Evolutionary conservation across 1,140 invertebrate genomes (phyloP), one percentile per base, ranked within the genome.

Genomic region (Dermatophagoides farinae): DNA sequence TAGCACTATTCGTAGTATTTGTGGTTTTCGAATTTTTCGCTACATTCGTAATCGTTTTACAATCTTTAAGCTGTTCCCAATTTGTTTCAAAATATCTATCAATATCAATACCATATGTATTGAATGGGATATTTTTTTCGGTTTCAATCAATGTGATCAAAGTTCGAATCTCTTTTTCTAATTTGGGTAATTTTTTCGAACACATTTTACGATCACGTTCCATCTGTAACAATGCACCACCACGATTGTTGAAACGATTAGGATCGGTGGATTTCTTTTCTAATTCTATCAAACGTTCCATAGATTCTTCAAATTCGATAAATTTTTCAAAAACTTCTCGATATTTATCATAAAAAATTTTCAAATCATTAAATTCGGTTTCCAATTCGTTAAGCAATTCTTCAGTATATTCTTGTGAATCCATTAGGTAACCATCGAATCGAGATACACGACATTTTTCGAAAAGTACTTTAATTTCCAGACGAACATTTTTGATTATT

Each of bases 181-280:
- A 68, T 63, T 69, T 71, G 22, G 75, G 74, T 41, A 76, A 61
- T 52, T 74, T 71, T 68, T 82, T 83, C 46, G 76, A 79, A 1
- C 79, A 72, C 16, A 81, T 77, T 67, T 86, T 89, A 11, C 86
- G 75, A 66, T 85, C 82, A 65, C 83, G 86, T 71, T 90, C 87
- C 69, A 90, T 86, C 31, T 77, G 76, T 0, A 91, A 71, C 10
- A 91, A 73, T 64, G 84, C 81, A 0, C 86, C 86, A 8, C 86
- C 86, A 47, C 87, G 77, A 72, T 89, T 88, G 61, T 86, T 80
- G 67, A 83, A 87, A 2, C 87, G 76, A 63, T 82, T 80, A 0
- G 85, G 83, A 68, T 86, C 82, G 23, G 78, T 77, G 0, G 81
- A 80, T 65, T 81, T 80, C 55, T 66, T 69, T 68, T 85, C 80